A percentile compares a stretch with the other conserved stretches of the same genome.
phyloP scores from a whole-genome alignment of 2,888 invertebrate species.

The Drosophila mimica region DNA sequence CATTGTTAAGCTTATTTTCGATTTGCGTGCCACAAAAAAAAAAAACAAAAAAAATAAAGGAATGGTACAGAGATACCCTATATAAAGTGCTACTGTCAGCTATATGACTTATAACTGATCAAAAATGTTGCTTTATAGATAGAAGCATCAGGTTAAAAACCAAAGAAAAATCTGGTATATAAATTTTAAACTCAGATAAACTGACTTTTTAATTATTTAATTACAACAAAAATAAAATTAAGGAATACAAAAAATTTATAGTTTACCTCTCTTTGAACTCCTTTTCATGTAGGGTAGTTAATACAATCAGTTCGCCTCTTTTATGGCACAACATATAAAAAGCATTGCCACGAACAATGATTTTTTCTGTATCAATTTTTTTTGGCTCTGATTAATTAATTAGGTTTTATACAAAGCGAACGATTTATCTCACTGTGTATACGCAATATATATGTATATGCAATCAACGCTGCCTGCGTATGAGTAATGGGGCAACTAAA shows the following conservation, averaged over 20 bases:
- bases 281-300: neutral
- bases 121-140: neutral
- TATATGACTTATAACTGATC: neutral
- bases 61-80: neutral
- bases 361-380: neutral
- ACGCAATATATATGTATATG: conserved; percentile 34
- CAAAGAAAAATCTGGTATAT: neutral
- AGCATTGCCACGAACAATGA: neutral
- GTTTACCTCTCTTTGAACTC: neutral
- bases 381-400: conserved; percentile 67
- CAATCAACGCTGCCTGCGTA: conserved; percentile 57
- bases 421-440: conserved; percentile 61
- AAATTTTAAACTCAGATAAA: neutral
- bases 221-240: neutral
- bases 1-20: neutral
- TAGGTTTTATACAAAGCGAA: conserved; percentile 57
- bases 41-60: neutral
- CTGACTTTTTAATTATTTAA: neutral
- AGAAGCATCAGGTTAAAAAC: neutral
- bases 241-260: neutral
- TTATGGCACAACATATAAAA: conserved; percentile 7
- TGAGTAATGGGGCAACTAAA: conserved; percentile 71
- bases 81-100: neutral
- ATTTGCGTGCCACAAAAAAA: neutral
- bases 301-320: neutral